Base-by-base conservation (phyloP, 2,113 vertebrate species). In the Coptodon bakossiorum region DNA sequence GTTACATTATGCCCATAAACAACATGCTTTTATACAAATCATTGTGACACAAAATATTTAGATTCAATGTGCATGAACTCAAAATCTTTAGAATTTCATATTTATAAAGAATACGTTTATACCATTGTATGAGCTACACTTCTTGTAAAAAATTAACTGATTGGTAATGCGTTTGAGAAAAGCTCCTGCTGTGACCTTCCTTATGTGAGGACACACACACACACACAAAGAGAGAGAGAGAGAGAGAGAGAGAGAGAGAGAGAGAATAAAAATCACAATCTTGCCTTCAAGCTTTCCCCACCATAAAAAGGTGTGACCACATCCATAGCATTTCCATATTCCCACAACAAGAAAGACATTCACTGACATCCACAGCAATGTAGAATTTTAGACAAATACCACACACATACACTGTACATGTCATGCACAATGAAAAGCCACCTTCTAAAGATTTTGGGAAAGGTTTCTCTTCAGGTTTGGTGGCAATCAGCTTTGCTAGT, bases 381-480 rank as follows among this genome's bases (percentile, higher is more conserved):
- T 92, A 93, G 91, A 88, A 88, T 94, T 94, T 93, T 93, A 92
- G 91, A 96, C 95, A 95, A 96, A 94, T 94, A 95, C 93, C 89
- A 91, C 95, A 93, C 93, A 97, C 96, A 94, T 95, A 96, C 92
- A 95, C 91, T 95, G 96, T 96, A 96, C 95, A 97, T 93, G 95
- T 95, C 96, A 97, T 97, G 97, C 97, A 97, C 93, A 90, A 94
- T 90, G 89, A 94, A 94, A 94, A 94, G 92, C 85, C 93, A 95
- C 92, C 91, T 82, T 90, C 92, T 94, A 85, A 94, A 94, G 90
- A 90, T 85, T 93, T 84, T 90, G 91, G 73, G 92, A 88, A 83
- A 80, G 45, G 66, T 93, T 85, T 90, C 73, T 92, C 91, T 88
- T 90, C 92, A 93, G 88, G 82, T 90, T 48, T 61, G 73, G 91